Conservation (phyloP, 2,888 invertebrate species). For the Drosophila paranaensis region DNA sequence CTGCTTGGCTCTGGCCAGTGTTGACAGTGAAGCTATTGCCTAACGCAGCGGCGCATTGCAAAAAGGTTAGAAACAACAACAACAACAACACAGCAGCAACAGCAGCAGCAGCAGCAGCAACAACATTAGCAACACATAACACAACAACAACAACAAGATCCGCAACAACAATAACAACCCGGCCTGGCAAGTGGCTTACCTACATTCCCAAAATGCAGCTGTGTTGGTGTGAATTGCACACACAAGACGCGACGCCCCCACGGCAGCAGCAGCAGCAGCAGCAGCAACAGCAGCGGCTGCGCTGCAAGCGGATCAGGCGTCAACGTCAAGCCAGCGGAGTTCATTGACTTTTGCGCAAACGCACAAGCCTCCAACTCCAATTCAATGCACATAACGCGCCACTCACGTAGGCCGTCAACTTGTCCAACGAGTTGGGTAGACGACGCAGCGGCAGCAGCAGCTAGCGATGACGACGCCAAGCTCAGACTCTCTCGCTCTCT, state of each 20-base stretch:
- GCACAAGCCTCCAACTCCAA: constrained; percentile 79
- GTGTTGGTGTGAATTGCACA: constrained; percentile 71
- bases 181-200: constrained; percentile 74
- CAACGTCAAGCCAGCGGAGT: constrained; percentile 58
- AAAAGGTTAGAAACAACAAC: constrained; percentile 72
- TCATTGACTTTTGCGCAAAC: constrained; percentile 79
- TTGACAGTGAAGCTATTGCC: constrained; percentile 75
- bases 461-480: constrained; percentile 18
- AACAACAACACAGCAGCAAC: constrained; percentile 14
- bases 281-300: constrained; percentile 40
- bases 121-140: constrained; percentile 40
- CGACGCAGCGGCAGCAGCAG: constrained; percentile 54
- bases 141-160: constrained; percentile 24
- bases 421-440: constrained; percentile 81
- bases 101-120: constrained; percentile 26
- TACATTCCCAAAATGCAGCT: constrained; percentile 73
- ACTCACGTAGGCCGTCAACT: constrained; percentile 79
- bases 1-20: constrained; percentile 44
- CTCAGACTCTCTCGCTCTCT: constrained; percentile 21
- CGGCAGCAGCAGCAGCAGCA: constrained; percentile 41
- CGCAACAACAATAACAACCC: constrained; percentile 43
- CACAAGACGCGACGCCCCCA: constrained; percentile 61
- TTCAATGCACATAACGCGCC: constrained; percentile 73
- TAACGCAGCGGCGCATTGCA: constrained; percentile 69
- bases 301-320: constrained; percentile 55